Evolutionary conservation across 2,888 invertebrate genomes (phyloP), one percentile per base, ranked within the genome.

Genomic region (Argynnis bischoffii): DNA sequence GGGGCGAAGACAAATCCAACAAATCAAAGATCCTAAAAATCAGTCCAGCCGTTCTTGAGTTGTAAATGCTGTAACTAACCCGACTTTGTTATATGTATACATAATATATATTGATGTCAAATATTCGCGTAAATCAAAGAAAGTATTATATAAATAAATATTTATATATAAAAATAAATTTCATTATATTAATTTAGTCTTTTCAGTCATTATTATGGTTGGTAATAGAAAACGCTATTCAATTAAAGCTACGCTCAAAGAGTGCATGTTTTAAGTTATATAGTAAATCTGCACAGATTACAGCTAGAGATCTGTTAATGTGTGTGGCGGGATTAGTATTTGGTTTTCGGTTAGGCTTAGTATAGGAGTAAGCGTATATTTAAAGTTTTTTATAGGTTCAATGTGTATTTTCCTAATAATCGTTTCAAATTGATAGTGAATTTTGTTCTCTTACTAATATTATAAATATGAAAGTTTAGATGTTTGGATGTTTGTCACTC

Each of bases 261-360:
- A 81, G 81, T 81, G 80, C 76, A 69, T 70, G 74, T 73, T 77
- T 75, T 75, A 72, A 73, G 77, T 76, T 75, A 74, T 75, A 78
- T 76, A 75, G 81, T 77, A 82, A 81, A 85, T 81, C 81, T 79
- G 81, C 78, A 77, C 78, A 78, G 77, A 79, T 81, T 78, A 74
- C 77, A 75, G 76, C 78, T 71, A 70, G 70, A 83, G 84, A 89
- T 87, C 87, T 83, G 89, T 85, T 89, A 90, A 90, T 90, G 90
- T 89, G 86, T 88, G 89, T 86, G 85, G 84, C 79, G 79, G 88
- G 89, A 89, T 90, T 90, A 89, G 85, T 88, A 79, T 89, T 89
- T 84, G 88, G 89, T 87, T 86, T 84, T 84, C 81, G 77, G 74
- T 80, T 74, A 76, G 69, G 86, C 69, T 15, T 50, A 15, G 81